These are phyloP conservation scores for Dendrolimus pini DNA, from an alignment of 2,888 invertebrate species.

Conservation along the genomic window DNA sequence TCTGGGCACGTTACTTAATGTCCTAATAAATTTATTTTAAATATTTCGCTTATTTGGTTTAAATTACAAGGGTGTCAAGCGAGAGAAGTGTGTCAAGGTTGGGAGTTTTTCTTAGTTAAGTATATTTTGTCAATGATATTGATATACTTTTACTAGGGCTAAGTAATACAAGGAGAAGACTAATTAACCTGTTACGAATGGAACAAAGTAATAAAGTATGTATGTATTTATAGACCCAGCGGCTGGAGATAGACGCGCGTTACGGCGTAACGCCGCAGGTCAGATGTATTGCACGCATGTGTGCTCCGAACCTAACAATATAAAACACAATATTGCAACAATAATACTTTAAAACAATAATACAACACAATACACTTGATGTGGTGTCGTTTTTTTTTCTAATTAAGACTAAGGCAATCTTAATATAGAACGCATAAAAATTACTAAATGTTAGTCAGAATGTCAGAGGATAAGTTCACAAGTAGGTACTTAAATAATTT, in stretches of 20 bases:
- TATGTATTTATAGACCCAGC: slow-evolving; percentile 86
- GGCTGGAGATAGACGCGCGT: slow-evolving; percentile 93
- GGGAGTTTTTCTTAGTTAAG: too few relatives aligned
- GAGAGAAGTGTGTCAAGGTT: too few relatives aligned
- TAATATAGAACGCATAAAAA: not conserved
- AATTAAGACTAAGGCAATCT: not conserved
- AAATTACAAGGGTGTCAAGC: too few relatives aligned
- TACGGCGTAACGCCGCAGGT: slow-evolving; percentile 92
- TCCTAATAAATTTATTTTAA: too few relatives aligned
- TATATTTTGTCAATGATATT: too few relatives aligned
- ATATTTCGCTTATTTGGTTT: too few relatives aligned
- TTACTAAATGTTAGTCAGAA: not conserved
- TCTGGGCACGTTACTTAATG: too few relatives aligned
- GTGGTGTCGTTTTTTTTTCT: not conserved
- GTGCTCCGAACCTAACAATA: slow-evolving; percentile 42
- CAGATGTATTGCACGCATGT: slow-evolving; percentile 72
- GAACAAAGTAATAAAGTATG: slow-evolving; percentile 9
- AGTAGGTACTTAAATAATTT: too few relatives aligned
- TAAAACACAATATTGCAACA: not conserved
- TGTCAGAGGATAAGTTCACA: too few relatives aligned
- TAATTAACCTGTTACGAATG: slow-evolving; percentile 1
- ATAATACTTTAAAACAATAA: slow-evolving; percentile 11
- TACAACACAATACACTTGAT: not conserved
- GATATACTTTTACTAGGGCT: too few relatives aligned
- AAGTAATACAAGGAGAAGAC: too few relatives aligned